phyloP scores from a whole-genome alignment of 2,113 vertebrate genomes.

The Cervus canadensis region DNA sequence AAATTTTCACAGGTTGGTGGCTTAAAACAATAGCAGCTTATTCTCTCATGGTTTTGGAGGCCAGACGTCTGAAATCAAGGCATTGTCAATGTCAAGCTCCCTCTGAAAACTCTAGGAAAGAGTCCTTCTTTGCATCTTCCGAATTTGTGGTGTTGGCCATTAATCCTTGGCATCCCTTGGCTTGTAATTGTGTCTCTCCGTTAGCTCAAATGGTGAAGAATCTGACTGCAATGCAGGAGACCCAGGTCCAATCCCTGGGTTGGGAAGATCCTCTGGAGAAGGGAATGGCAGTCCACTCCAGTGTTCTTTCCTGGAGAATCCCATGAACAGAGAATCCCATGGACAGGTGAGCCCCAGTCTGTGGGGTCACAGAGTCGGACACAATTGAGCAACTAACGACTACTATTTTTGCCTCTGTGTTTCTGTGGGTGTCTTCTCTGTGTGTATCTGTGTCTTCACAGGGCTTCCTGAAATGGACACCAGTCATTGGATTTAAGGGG shows the following conservation, averaged over 20 bases:
- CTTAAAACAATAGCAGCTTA: neutral
- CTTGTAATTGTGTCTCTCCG: neutral
- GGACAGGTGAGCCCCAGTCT: neutral
- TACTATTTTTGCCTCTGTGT: neutral
- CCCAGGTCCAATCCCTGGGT: neutral
- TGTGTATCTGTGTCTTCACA: neutral
- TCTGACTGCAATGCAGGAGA: neutral
- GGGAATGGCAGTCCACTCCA: neutral
- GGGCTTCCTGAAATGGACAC: neutral
- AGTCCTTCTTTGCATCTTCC: accelerated
- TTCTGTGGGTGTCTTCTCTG: neutral
- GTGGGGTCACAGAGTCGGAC: neutral
- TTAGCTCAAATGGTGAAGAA: neutral
- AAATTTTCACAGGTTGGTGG: neutral
- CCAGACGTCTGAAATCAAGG: neutral
- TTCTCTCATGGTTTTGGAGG: neutral
- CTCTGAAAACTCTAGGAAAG: neutral
- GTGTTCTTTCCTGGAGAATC: neutral
- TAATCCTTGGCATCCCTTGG: neutral
- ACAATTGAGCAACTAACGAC: neutral
- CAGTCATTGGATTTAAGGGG: neutral
- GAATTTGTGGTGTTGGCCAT: neutral
- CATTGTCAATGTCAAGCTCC: neutral
- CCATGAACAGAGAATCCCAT: neutral
- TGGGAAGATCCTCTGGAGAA: neutral